These are phyloP conservation scores for Helarctos malayanus DNA, from an alignment of 2,797 vertebrate genomes.

Conservation along the genomic window DNA sequence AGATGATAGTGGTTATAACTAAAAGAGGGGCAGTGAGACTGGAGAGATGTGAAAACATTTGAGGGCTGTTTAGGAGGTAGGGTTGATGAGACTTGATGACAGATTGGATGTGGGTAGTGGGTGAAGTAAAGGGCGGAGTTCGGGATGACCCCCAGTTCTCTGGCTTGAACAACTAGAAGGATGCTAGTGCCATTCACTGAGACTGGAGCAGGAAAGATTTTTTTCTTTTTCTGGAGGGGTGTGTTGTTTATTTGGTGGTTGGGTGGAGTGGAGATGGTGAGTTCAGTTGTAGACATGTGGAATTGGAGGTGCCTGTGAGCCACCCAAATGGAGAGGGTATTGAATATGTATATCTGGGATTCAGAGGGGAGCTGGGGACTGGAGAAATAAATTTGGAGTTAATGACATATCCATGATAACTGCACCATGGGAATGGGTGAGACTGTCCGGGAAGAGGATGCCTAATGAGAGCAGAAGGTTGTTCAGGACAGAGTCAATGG, in stretches of 20 bases:
- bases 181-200: constrained; percentile 23
- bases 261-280: background rate
- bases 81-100: background rate
- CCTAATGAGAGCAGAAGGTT: constrained; percentile 5
- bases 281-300: background rate
- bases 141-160: background rate
- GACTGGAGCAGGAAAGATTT: background rate
- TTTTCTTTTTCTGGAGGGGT: background rate
- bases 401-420: background rate
- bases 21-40: background rate
- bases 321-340: background rate
- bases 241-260: background rate
- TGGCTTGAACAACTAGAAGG: constrained; percentile 18
- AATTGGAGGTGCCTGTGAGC: constrained; percentile 8
- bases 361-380: background rate
- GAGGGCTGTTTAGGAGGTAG: background rate
- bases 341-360: background rate
- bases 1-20: background rate
- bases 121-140: background rate
- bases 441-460: background rate
- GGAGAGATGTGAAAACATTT: background rate
- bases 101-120: background rate
- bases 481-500: background rate
- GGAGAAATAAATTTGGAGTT: constrained; percentile 5
- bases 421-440: background rate